Conservation (phyloP, 1,140 invertebrate genomes). For the Hyphantria cunea region DNA sequence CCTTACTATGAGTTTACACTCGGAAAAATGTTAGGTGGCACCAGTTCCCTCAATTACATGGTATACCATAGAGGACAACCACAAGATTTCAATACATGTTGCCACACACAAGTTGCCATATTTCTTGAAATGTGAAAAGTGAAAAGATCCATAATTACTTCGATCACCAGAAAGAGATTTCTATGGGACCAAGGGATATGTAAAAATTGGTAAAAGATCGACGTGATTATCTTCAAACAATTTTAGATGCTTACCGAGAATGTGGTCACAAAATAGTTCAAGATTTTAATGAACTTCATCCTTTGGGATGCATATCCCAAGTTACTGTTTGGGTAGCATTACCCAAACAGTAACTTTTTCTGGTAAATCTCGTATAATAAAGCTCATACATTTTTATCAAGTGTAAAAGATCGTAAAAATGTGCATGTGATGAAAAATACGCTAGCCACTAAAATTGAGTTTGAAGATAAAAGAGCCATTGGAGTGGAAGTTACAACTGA, state of each 20-base stretch:
- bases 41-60: conserved; percentile 18
- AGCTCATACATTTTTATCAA: conserved; percentile 11
- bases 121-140: conserved; percentile 5
- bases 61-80: conserved; percentile 19
- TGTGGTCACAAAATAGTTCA: conserved; percentile 11
- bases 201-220: conserved; percentile 3
- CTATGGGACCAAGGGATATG: conserved; percentile 16
- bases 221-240: background rate
- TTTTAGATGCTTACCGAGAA: conserved; percentile 13
- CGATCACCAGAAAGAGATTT: conserved; percentile 6
- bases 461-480: conserved; percentile 6
- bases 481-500: conserved; percentile 18
- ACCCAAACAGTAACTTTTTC: conserved; percentile 18
- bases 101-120: too few species aligned
- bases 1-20: conserved; percentile 18
- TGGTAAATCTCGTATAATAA: conserved; percentile 3
- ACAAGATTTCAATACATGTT: conserved; percentile 12
- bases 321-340: too few species aligned
- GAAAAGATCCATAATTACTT: conserved; percentile 9
- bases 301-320: conserved; percentile 13
- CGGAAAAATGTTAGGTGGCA: conserved; percentile 22
- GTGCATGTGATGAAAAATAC: conserved; percentile 18
- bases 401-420: conserved; percentile 9
- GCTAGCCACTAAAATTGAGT: conserved; percentile 4
- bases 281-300: conserved; percentile 21